Evolutionary conservation across 2,797 vertebrate species (phyloP), one percentile per base, ranked within the genome.

Genomic region (Anguilla obscura): DNA sequence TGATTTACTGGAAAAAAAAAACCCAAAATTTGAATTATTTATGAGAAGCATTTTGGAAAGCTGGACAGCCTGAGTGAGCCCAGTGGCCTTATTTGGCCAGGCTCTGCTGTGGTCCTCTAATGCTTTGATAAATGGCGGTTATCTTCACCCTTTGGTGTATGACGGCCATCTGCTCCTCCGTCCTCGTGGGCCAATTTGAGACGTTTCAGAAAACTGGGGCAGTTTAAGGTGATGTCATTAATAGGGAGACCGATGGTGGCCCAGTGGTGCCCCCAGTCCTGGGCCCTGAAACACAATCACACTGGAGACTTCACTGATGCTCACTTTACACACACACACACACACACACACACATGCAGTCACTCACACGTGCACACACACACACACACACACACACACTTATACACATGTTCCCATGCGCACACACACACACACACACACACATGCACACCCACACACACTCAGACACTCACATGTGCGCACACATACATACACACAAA

Each of bases 121-220:
- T 94, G 94, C 93, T 94, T 92, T 95, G 95, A 96, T 95, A 94
- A 95, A 96, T 95, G 95, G 94, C 93, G 92, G 93, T 94, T 94
- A 94, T 95, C 94, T 94, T 90, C 92, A 93, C 90, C 94, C 94
- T 92, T 94, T 92, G 94, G 94, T 94, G 94, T 94, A 94, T 94
- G 94, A 94, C 93, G 93, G 92, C 95, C 95, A 95, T 95, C 95
- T 96, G 95, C 93, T 93, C 84, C 76, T 83, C 90, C 90, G 92
- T 94, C 94, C 95, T 94, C 90, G 71, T 92, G 94, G 95, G 93
- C 93, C 86, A 93, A 93, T 95, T 94, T 93, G 91, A 93, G 93
- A 92, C 89, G 90, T 92, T 92, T 82, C 36, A 87, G 91, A 92
- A 94, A 96, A 94, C 92, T 95, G 93, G 95, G 95, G 95, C 95